A percentile compares a stretch with the other conserved stretches of the same genome.
Conservation (phyloP, 2,113 vertebrate species). For the Columba janthina region DNA sequence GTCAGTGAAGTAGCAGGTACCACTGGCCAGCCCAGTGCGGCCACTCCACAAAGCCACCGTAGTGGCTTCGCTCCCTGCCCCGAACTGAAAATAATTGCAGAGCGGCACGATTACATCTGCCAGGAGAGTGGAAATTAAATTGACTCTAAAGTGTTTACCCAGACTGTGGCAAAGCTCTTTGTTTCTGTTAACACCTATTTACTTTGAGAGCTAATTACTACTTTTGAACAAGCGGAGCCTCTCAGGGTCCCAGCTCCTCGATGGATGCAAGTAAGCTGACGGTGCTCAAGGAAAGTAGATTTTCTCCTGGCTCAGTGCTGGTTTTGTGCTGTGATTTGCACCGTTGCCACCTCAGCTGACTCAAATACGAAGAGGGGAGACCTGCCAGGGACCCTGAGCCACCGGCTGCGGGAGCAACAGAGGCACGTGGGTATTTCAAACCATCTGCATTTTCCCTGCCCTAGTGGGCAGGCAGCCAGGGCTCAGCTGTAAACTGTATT, state of each 20-base stretch:
- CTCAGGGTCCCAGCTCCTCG: background rate
- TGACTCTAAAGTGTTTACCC: conserved; percentile 27
- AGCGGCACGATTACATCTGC: background rate
- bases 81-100: background rate
- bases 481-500: conserved; percentile 56
- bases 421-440: background rate
- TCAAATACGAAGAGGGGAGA: background rate
- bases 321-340: background rate
- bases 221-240: background rate
- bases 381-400: background rate
- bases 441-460: conserved; percentile 53
- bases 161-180: background rate
- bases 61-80: background rate
- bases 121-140: conserved; percentile 22
- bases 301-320: background rate
- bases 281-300: background rate
- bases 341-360: background rate
- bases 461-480: conserved; percentile 59
- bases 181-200: conserved; percentile 54
- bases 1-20: background rate
- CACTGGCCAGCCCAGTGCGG: background rate
- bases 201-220: conserved; percentile 28
- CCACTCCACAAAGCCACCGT: rapidly evolving
- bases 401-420: background rate
- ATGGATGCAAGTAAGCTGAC: rapidly evolving